Evolutionary conservation across 2,888 invertebrate species (phyloP).

Genomic region (Matsumyia berberina): DNA sequence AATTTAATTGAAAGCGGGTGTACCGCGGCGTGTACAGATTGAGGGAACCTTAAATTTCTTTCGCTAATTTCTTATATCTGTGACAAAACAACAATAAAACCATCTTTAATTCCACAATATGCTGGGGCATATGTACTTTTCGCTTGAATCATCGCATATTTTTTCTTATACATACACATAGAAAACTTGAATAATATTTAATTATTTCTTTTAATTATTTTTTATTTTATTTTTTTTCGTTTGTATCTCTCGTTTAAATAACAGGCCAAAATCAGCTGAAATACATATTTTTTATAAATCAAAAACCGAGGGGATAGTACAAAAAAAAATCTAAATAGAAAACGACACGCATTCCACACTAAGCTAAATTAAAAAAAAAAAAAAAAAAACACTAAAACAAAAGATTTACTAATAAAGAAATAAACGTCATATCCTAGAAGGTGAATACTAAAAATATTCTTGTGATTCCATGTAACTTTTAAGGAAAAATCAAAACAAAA

Average conservation of each 20-base stretch:
- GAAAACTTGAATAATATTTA: too few species aligned
- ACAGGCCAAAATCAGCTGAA: slow-evolving; percentile 12
- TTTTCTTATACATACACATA: too few species aligned
- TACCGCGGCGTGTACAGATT: too few species aligned
- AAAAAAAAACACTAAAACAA: slow-evolving; percentile 1
- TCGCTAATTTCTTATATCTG: slow-evolving; percentile 50
- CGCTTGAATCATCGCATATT: too few species aligned
- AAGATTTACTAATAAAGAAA: not conserved
- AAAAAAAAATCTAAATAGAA: slow-evolving; percentile 25
- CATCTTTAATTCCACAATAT: slow-evolving; percentile 39
- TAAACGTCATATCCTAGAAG: slow-evolving; percentile 42
- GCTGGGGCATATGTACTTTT: not conserved
- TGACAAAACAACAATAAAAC: slow-evolving; percentile 25
- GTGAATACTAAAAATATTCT: slow-evolving; percentile 27
- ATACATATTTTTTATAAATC: slow-evolving; percentile 14
- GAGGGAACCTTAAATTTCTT: too few species aligned
- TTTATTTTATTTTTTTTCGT: too few species aligned
- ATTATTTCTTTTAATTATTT: too few species aligned
- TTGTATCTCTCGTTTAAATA: slow-evolving; percentile 2
- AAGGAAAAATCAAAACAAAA: not conserved
- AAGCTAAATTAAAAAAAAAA: slow-evolving; percentile 21
- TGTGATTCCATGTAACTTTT: slow-evolving; percentile 49
- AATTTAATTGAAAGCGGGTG: too few species aligned
- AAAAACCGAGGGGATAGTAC: slow-evolving; percentile 24
- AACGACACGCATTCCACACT: slow-evolving; percentile 30